These are phyloP conservation scores for Camponotus floridanus DNA, from an alignment of 1,140 invertebrate genomes.

Conservation along the genomic window DNA sequence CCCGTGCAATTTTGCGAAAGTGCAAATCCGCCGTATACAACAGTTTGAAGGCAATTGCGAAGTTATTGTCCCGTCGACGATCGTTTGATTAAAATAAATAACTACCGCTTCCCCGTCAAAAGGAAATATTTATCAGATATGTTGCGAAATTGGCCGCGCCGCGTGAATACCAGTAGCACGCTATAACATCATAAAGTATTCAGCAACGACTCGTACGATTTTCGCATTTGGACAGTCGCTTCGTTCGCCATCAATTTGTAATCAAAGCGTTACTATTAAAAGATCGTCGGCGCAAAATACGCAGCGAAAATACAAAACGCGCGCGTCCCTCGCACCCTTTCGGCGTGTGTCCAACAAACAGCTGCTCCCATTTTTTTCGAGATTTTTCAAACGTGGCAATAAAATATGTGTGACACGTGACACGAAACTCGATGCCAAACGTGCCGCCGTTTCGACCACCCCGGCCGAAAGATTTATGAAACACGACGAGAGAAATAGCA, in stretches of 20 bases:
- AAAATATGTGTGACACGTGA: conserved; percentile 77
- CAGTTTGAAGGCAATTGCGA: conserved; percentile 46
- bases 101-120: conserved; percentile 56
- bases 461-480: conserved; percentile 80
- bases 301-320: conserved; percentile 57
- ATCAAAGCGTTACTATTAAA: conserved; percentile 64
- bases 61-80: conserved; percentile 59
- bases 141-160: conserved; percentile 53
- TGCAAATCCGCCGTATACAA: conserved; percentile 38
- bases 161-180: conserved; percentile 51
- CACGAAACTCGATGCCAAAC: conserved; percentile 75
- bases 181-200: conserved; percentile 64
- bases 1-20: conserved; percentile 51
- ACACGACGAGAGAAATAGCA: conserved; percentile 69
- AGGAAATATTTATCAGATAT: conserved; percentile 62
- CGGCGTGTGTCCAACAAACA: conserved; percentile 62
- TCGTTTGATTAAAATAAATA: conserved; percentile 65
- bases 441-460: conserved; percentile 62
- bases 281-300: conserved; percentile 50
- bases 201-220: conserved; percentile 62
- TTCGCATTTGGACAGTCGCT: conserved; percentile 59
- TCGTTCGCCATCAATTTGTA: conserved; percentile 63
- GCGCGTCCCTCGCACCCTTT: conserved; percentile 57
- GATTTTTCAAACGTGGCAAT: conserved; percentile 68
- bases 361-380: conserved; percentile 69